Evolutionary conservation across 2,888 invertebrate species (phyloP), one percentile per base, ranked within the genome.

Genomic region (Mayetiola destructor): DNA sequence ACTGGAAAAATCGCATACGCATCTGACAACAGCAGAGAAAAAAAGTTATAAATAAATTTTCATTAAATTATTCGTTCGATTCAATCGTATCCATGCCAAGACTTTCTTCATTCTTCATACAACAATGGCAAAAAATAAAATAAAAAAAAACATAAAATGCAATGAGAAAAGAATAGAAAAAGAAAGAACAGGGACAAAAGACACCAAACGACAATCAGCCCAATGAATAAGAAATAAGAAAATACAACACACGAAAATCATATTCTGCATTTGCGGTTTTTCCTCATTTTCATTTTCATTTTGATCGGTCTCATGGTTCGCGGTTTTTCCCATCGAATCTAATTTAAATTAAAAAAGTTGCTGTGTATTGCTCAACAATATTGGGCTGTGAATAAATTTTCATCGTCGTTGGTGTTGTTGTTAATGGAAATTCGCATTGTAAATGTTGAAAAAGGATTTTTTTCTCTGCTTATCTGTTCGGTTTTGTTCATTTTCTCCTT

Each of bases 31-130:
- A 12, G 5, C 27, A 5, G 27, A 48, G n/a, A n/a, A n/a, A n/a
- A n/a, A 48, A 48, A 48, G 27, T 27, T 48, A 48, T 48, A 48
- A 48, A 48, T 48, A 48, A 27, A 48, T 48, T 27, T 48, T 48
- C 48, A 48, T 48, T 27, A 48, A 48, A 48, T 48, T 48, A 27
- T 27, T 48, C 5, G 5, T n/a, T n/a, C 23, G 18, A 48, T 23
- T 27, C 27, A 27, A 21, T 42, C 8, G 6, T 32, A 32, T 9
- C 32, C 8, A 32, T 32, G 32, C 8, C 12, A 32, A 9, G 32
- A n/a, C n/a, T n/a, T n/a, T n/a, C n/a, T n/a, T n/a, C n/a, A n/a
- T 32, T 9, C 32, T 8, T 18, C 18, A 10, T 40, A 23, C 16
- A 3, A 39, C 40, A 12, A 21, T 40, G 40, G 8, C 10, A 21